phyloP scores from a whole-genome alignment of 2,888 invertebrate species.

The Steromphala cineraria region DNA sequence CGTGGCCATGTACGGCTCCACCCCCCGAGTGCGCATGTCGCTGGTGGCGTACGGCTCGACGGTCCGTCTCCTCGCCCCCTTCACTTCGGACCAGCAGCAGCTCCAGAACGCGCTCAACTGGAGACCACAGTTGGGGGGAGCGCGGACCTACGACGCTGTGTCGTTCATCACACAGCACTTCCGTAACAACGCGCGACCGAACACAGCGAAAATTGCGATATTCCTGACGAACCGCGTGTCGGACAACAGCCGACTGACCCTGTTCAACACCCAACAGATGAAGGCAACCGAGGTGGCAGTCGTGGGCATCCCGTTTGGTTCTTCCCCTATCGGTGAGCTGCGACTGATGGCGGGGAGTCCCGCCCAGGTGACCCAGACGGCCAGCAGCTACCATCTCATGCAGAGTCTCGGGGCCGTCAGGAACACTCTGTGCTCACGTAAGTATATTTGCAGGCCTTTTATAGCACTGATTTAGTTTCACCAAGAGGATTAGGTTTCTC shows the following conservation, averaged over 20 bases:
- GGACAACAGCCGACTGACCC: neutral
- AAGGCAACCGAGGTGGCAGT: neutral
- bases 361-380: neutral
- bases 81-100: neutral
- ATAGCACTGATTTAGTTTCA: no score
- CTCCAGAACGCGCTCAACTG: neutral
- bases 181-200: neutral
- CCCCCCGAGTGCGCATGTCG: neutral
- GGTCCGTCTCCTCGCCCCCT: neutral
- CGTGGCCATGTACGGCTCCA: neutral
- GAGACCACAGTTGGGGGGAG: constrained; percentile 2
- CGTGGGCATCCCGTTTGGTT: neutral
- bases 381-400: neutral
- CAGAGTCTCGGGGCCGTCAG: neutral
- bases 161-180: neutral
- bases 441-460: no score
- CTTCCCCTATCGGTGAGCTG: neutral
- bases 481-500: no score
- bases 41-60: constrained; percentile 5
- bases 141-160: neutral
- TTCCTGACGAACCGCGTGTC: neutral
- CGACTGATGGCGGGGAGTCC: neutral
- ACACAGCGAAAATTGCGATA: neutral
- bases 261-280: neutral
- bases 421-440: neutral